These are phyloP conservation scores for Itoplectis maculator DNA, from an alignment of 2,888 invertebrate species.

Conservation along the genomic window DNA sequence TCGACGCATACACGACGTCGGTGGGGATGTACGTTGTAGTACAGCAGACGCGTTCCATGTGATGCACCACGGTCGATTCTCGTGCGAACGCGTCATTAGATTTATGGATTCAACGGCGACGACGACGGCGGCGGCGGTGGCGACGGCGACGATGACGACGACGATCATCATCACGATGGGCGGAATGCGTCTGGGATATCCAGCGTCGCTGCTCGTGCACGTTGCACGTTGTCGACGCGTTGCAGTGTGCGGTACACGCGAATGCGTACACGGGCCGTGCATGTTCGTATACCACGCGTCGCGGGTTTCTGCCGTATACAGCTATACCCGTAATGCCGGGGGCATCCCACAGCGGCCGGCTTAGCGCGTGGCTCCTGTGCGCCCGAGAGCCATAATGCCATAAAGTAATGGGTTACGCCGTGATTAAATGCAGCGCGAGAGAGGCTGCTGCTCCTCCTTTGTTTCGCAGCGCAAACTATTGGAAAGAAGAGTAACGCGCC, in stretches of 20 bases:
- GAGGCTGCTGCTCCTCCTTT: constrained; percentile 9
- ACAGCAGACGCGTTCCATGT: constrained; percentile 14
- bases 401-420: constrained; percentile 69
- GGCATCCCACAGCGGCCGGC: constrained; percentile 21
- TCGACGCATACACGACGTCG: constrained; percentile 12
- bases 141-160: constrained; percentile 10
- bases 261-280: not conserved
- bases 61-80: constrained; percentile 8
- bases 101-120: constrained; percentile 72
- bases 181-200: constrained; percentile 48
- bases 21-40: constrained; percentile 36
- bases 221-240: constrained; percentile 7
- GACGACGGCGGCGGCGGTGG: too few species aligned
- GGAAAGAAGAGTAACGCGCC: not conserved
- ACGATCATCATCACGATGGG: constrained; percentile 37
- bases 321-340: constrained; percentile 6
- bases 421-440: constrained; percentile 70
- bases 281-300: not conserved
- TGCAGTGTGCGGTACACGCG: not conserved
- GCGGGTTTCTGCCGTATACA: too few species aligned
- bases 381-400: constrained; percentile 68
- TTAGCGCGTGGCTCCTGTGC: constrained; percentile 28
- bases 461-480: constrained; percentile 5
- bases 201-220: not conserved
- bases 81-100: constrained; percentile 70